Conservation (phyloP, 2,797 vertebrate genomes). For the Pangasius larnaudii region DNA sequence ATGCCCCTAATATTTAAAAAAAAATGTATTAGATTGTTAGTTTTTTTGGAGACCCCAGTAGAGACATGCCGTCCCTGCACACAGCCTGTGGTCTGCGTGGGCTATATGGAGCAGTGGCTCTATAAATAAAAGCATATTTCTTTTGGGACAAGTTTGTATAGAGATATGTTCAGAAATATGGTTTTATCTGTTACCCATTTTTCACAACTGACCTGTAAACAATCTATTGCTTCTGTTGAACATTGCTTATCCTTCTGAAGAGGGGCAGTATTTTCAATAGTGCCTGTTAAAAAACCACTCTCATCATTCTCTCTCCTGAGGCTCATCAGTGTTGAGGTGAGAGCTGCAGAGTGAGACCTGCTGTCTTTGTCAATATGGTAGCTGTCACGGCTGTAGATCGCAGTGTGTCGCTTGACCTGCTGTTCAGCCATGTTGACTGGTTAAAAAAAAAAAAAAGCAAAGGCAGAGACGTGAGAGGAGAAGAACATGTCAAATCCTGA, state of each 20-base stretch:
- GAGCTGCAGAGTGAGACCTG: constrained; percentile 28
- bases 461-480: constrained; percentile 4
- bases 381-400: constrained; percentile 50
- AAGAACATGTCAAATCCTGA: not conserved
- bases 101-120: not conserved
- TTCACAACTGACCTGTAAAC: not conserved
- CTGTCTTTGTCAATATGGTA: constrained; percentile 49
- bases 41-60: not conserved
- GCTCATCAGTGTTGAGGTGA: constrained; percentile 50
- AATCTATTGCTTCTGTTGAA: not conserved
- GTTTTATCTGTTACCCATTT: not conserved
- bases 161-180: not conserved
- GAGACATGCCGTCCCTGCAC: not conserved
- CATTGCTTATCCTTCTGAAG: not conserved
- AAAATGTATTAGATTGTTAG: not conserved
- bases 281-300: not conserved
- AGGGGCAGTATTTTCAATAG: constrained; percentile 26
- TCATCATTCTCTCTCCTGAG: constrained; percentile 44
- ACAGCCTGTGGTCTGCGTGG: not conserved
- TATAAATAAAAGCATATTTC: not conserved
- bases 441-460: constrained; percentile 23
- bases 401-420: constrained; percentile 29
- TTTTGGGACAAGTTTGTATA: not conserved
- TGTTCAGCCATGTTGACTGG: constrained; percentile 35
- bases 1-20: not conserved